Evolutionary conservation across 2,113 vertebrate genomes (phyloP), one percentile per base, ranked within the genome.

Genomic region (Poicephalus meyeri): DNA sequence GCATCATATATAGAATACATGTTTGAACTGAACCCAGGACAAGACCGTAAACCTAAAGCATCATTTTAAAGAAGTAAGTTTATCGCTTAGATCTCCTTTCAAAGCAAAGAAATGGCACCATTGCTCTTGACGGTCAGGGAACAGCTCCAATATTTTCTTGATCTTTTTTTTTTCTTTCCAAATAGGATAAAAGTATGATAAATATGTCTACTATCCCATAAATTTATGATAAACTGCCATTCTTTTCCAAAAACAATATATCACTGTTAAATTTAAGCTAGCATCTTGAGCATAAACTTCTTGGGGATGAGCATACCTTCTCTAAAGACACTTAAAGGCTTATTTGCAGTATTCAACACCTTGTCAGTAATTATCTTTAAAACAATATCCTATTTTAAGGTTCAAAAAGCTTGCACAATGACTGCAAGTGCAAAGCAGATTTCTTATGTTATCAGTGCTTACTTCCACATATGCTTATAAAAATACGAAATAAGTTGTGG

Each of bases 21-120:
- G 2, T 68, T 80, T 69, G 25, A 58, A 39, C 37, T 39, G 37
- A 39, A 39, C 37, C 37, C 37, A 39, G 37, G 37, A 39, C 37
- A 39, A 73, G 89, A 78, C 9, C 55, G 50, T 78, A 91, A 81
- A 83, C 16, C 7, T 78, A 66, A 80, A 90, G 1, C 2, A 68
- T 50, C 1, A 21, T 74, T 86, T 80, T 71, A 66, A 83, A 80
- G n/a, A 76, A 80, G 12, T 19, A 55, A 47, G 41, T 95, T 91
- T 88, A 82, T 73, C 6, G 79, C 70, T 93, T 88, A 94, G 89
- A 94, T 77, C 12, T 42, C 28, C 55, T 86, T 90, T 94, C 50
- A 80, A 79, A 77, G 18, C 47, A 92, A 89, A 89, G 70, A 68
- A 55, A 89, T 86, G 28, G 33, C 31, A 76, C 7, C 25, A 55